Evolutionary conservation across 1,140 invertebrate species (phyloP).

Genomic region (Dufourea novaeangliae): DNA sequence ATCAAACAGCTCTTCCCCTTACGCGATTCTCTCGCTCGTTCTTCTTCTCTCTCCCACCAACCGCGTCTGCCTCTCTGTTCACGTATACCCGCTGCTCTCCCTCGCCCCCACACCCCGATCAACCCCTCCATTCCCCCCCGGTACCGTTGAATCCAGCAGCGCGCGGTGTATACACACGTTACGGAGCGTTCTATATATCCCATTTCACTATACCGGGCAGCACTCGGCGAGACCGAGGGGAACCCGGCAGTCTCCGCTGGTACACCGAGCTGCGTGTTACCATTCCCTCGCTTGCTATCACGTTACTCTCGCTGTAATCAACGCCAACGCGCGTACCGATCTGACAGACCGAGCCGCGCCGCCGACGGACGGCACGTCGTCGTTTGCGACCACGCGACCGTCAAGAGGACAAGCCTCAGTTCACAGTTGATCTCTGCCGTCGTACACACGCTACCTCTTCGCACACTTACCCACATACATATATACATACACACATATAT

Average conservation of each 20-base stretch:
- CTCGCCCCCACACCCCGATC: constrained; percentile 8
- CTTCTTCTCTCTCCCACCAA: too few relatives aligned
- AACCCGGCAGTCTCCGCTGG: constrained; percentile 70
- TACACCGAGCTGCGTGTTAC: constrained; percentile 68
- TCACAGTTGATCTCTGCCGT: neutral
- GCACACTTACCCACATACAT: neutral
- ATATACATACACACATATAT: neutral
- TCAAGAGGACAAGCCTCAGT: neutral
- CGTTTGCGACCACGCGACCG: neutral
- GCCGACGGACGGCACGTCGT: constrained; percentile 40
- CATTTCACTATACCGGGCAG: constrained; percentile 61
- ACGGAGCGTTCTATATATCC: constrained; percentile 57
- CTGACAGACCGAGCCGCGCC: constrained; percentile 19
- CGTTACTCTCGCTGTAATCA: constrained; percentile 54
- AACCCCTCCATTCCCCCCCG: neutral
- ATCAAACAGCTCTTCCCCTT: neutral
- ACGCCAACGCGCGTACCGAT: constrained; percentile 44
- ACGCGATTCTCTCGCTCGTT: neutral
- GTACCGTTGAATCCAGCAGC: constrained; percentile 39
- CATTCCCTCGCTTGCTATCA: constrained; percentile 53
- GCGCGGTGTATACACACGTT: constrained; percentile 51
- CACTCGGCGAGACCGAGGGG: constrained; percentile 59
- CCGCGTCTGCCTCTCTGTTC: too few relatives aligned
- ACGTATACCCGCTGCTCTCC: neutral
- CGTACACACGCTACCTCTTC: neutral